Evolutionary conservation across 2,888 invertebrate genomes (phyloP), one percentile per base, ranked within the genome.

Genomic region (Drosophila antonietae): DNA sequence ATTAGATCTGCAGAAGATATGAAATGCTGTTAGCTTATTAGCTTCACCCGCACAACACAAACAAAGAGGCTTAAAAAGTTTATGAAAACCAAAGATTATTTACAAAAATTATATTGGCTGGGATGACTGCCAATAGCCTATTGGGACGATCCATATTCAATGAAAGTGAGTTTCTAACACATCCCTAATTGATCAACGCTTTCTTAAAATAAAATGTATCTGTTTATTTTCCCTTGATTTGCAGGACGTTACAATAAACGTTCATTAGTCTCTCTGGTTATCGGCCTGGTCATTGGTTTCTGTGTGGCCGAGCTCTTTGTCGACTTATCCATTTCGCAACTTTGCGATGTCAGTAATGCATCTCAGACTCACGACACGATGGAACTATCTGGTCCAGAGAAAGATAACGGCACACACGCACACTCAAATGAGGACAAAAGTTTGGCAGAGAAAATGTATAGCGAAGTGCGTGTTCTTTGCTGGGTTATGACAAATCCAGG

Each of bases 181-280:
- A n/a, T 10, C 10, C 1, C 10, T 33, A 49, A 10, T 4, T 0
- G 23, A 31, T 31, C 23, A 0, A 15, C 5, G 6, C 4, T 46
- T 12, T 47, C 1, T 9, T 5, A 2, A 8, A 20, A 23, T 43
- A 43, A n/a, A n/a, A n/a, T n/a, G n/a, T n/a, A n/a, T n/a, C n/a
- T n/a, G n/a, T n/a, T n/a, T n/a, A 41, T 9, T 18, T 41, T n/a
- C 15, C 9, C 9, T 0, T 53, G 0, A 10, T n/a, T 37, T 23
- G 44, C 90, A 95, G 95, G 93, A 72, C 93, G 93, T 28, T 88
- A 92, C n/a, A 92, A 91, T 75, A 91, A 92, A 49, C 91, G 92
- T 41, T 91, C 92, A 4, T 72, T 93, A 35, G 78, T 91, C 59
- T 91, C 91, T 14, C 80, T 93, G 14, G 91, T 93, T 44, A 86